Evolutionary conservation across 37 sponge, comb jelly and placozoan species (phyloP), one percentile per base, ranked within the genome.

Genomic region (Trichoplax adhaerens): DNA sequence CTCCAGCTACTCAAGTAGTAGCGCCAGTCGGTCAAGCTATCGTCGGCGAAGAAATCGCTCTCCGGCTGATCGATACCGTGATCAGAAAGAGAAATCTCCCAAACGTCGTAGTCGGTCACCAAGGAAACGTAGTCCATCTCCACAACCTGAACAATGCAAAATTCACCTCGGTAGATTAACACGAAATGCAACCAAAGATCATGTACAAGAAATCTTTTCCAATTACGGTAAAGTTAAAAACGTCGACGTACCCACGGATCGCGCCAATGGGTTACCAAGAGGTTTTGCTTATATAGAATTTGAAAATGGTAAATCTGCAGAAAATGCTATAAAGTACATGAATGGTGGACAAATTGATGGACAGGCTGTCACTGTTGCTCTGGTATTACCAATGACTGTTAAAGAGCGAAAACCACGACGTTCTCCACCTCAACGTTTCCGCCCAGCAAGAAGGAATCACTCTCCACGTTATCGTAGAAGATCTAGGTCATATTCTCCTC

Each of bases 271-370:
- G 8, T 72, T 91, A 7, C 71, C 85, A 4, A 57, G 84, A 63
- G 88, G 88, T 50, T 77, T 78, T 73, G 91, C 82, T 58, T 91
- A 87, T 74, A 75, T 91, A 3, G 88, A 91, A 3, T 91, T 64
- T 72, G 81, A 86, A 8, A 57, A 49, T 12, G 65, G 77, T 2
- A 80, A 75, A 8, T 62, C 80, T 54, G 91, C 87, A 1, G 56
- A 73, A 10, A 69, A 70, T 50, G 84, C 85, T 8, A 52, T 87
- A 56, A 83, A 83, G 52, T 81, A 78, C 78, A 83, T 91, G 85
- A 77, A 91, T 68, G 84, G 82, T 48, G 91, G 82, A 0, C 83
- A 83, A 80, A 50, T 91, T 4, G 91, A 91, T 72, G 91, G 91
- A 0, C 82, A 84, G 50, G 64, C 76, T 48, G 82, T 91, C 0